Base-by-base conservation (phyloP, 2,888 invertebrate genomes). In the Pegoplata infirma region DNA sequence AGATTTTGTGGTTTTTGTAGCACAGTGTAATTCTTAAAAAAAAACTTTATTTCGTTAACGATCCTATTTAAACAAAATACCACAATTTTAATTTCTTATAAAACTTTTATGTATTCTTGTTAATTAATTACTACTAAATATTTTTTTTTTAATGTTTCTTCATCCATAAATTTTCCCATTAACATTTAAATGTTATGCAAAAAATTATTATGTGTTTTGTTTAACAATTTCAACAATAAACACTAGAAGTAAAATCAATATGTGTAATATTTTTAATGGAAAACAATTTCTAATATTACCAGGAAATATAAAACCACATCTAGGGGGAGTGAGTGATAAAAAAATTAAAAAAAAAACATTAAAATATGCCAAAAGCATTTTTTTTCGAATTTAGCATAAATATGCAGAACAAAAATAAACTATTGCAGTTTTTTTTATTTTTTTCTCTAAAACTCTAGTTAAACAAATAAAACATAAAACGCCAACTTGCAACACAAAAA, bases 321-420 rank as follows among this genome's bases (percentile, higher is more conserved):
- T 36, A 4, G 7, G 2, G 12, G 4, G 56, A 47, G 10, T n/a
- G n/a, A n/a, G n/a, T n/a, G 23, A 69, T 23, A 40, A 64, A 36
- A 68, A 64, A 74, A 46, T 47, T 53, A 64, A 17, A 49, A 64
- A 17, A 49, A 36, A 61, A 67, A 63, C 51, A 53, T 67, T 55
- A 80, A 58, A 75, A 80, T 72, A 76, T 76, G 72, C 76, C 63
- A 76, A 76, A 67, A 64, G 71, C 63, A 55, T 61, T 63, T 63
- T 46, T n/a, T n/a, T n/a, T n/a, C n/a, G 19, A 10, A 36, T 79
- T 75, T 67, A 67, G 63, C 71, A 75, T 66, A 67, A 75, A 71
- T 51, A 51, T 32, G 46, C 59, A 56, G 21, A 55, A 61, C 25
- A 49, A 53, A 66, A 55, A 47, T 44, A 75, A 71, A 75, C 51